Evolutionary conservation across 2,797 vertebrate species (phyloP), one percentile per base, ranked within the genome.

Genomic region (Macropodus opercularis): DNA sequence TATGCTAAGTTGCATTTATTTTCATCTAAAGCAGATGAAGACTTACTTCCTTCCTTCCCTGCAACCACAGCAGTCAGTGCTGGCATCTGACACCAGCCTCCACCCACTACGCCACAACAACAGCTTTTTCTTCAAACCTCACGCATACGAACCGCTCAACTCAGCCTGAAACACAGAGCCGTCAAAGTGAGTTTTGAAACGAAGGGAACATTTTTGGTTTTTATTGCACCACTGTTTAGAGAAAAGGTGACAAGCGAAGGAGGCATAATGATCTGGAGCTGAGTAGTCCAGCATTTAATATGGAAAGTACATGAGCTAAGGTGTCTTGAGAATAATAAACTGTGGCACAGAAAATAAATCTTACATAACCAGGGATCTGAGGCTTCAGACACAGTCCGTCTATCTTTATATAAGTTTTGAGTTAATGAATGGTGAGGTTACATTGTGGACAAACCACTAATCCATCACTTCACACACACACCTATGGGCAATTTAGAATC

Each of bases 31-130:
- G 59, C 41, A 12, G 40, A 34, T 51, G 46, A 85, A 69, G 58
- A 82, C 86, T 84, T 87, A 82, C 86, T 84, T 87, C 82, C 83
- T 90, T 85, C 83, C 85, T 83, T 65, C 43, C 49, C 66, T 47
- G 63, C 56, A 74, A 69, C 73, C 79, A 82, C 81, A 87, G 70
- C 54, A 73, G 59, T 55, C 49, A 63, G 58, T 24, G 8, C 39
- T 64, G 62, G 57, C 70, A 63, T 69, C 22, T 41, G 61, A 71
- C 32, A 18, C 21, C 18, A 71, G 47, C 11, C 59, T 49, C 59
- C 61, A 75, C 81, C 79, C 79, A 65, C 19, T 9, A 23, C 50
- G 60, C 47, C 21, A 58, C 62, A 63, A 46, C 27, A 29, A 9
- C 27, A 24, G 40, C 29, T 66, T 63, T 43, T 21, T 15, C 17